Evolutionary conservation across 2,113 vertebrate species (phyloP), one percentile per base, ranked within the genome.

Genomic region (Platycercus adscitus): DNA sequence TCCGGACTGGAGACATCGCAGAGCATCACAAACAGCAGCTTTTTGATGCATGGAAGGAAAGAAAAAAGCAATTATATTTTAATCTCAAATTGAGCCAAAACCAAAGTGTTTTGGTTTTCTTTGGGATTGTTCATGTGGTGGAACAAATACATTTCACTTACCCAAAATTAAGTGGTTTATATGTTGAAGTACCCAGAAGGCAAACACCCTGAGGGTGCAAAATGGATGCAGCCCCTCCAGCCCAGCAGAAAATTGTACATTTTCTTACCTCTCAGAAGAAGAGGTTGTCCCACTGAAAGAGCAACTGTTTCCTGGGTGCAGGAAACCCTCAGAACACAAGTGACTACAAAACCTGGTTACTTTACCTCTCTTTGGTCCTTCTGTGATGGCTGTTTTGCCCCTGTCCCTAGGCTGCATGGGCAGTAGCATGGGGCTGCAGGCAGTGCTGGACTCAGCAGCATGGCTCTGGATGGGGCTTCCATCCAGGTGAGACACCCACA

Each of bases 341-440:
- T 33, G 53, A 9, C 47, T 17, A 17, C 2, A 3, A n/a, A 76
- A 37, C 31, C 19, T 41, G 11, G 6, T 21, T 26, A 16, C 8
- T 16, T 56, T 72, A 10, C 12, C 11, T 18, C 60, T 53, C n/a
- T 58, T 16, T 13, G 13, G 29, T 46, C 43, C n/a, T 69, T 37
- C 49, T 20, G 6, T 15, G 3, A 1, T 2, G 14, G 29, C 53
- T 35, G 5, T 44, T 72, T 52, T 46, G 17, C 13, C 21, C 1
- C 35, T 60, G 21, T 10, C 25, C 21, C 9, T 1, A 33, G 81
- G 58, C 70, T 50, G 52, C 0, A 0, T 0, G 0, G 63, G 20
- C 29, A 64, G 68, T 35, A 41, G 21, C 41, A 4, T 6, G 5
- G 71, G n/a, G 21, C 25, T 87, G 53, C 35, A 41, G 44, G 33